Evolutionary conservation across 2,888 invertebrate species (phyloP), one percentile per base, ranked within the genome.

Genomic region (Rhagophthalmus giganteus): DNA sequence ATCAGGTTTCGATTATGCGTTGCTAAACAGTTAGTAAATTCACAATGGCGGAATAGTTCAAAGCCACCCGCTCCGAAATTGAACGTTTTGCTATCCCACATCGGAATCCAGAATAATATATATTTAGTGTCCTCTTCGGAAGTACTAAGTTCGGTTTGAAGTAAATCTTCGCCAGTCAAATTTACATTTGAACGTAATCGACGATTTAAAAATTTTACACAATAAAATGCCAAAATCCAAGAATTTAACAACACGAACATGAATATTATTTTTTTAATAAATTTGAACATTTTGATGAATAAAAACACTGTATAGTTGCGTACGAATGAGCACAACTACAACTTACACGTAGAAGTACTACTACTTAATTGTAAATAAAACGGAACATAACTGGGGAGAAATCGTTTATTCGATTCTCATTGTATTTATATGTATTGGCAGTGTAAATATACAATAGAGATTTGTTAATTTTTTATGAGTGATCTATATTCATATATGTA

Each of bases 21-120:
- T 1, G 78, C 59, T 51, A 71, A 73, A 60, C 82, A 82, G 49
- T 76, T 70, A 9, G 70, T 72, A 5, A 71, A 68, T 0, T 72
- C 65, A 38, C 78, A 77, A 12, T 57, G 47, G 35, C 59, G 15
- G 47, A 67, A 67, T 11, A 61, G 55, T 42, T 60, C 35, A 6
- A 33, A 34, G 4, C 65, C 64, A 5, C 35, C 46, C 2, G 53
- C 31, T 7, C 62, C 62, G 7, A 63, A 52, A 9, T 58, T 42
- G 40, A 61, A 64, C 27, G 62, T 55, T 9, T 35, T 34, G 24
- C 48, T 45, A 8, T 57, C 50, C 35, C 62, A 65, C 61, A 66
- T 63, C 5, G 53, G 54, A 4, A 59, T 60, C 63, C 63, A 67
- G 50, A 63, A 67, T 8, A 67, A 47, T 13, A 67, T 62, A 16